phyloP scores from a whole-genome alignment of 1,140 invertebrate genomes.

The Trichoplusia ni region DNA sequence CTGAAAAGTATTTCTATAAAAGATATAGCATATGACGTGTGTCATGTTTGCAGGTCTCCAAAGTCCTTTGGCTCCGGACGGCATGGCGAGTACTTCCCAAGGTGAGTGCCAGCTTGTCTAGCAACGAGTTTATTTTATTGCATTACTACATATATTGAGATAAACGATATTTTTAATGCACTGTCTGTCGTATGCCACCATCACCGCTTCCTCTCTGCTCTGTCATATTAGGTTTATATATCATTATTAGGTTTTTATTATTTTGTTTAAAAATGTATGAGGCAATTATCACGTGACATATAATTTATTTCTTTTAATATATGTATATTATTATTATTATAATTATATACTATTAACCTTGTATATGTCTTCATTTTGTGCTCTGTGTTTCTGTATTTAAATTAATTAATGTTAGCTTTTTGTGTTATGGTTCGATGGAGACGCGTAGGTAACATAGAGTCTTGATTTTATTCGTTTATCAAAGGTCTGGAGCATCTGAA shows the following conservation, averaged over 20 bases:
- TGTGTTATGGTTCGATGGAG: conserved; percentile 79
- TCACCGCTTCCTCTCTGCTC: conserved; percentile 84
- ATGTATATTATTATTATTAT: conserved; percentile 38
- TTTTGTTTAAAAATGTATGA: conserved; percentile 75
- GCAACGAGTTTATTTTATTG: conserved; percentile 78
- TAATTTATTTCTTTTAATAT: conserved; percentile 78
- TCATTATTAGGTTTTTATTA: conserved; percentile 74
- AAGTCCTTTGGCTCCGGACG: conserved; percentile 81
- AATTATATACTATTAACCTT: conserved; percentile 74
- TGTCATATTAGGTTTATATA: conserved; percentile 81
- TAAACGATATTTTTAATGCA: conserved; percentile 81
- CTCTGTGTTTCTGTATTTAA: conserved; percentile 76
- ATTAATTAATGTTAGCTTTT: conserved; percentile 79
- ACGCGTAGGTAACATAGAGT: conserved; percentile 47
- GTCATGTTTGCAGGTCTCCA: conserved; percentile 69
- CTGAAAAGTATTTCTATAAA: neutral
- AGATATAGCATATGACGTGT: conserved; percentile 19
- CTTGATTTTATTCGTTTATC: conserved; percentile 44
- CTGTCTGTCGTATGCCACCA: conserved; percentile 84
- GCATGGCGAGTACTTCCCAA: conserved; percentile 90
- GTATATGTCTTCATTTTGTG: conserved; percentile 81
- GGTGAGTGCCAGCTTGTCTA: conserved; percentile 86
- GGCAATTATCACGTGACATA: conserved; percentile 80
- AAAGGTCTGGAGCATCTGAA: conserved; percentile 40
- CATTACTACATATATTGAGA: conserved; percentile 79